Evolutionary conservation across 2,113 vertebrate genomes (phyloP).

Genomic region (Terrapene triunguis): DNA sequence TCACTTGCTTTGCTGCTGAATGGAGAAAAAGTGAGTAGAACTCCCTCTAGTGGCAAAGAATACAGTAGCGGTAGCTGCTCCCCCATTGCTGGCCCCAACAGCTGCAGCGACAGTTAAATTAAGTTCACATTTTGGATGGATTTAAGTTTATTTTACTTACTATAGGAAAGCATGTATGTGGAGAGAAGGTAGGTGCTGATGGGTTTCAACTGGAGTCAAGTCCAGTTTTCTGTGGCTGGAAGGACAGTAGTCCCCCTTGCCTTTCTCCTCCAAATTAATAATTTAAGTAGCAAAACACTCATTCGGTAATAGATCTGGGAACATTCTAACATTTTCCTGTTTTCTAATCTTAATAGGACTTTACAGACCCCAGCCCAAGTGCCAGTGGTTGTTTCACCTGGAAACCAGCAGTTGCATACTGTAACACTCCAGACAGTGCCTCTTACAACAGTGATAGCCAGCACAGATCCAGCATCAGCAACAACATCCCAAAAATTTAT

Average conservation of each 20-base stretch:
- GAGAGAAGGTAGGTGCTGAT: neutral
- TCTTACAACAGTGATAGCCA: conserved; percentile 86
- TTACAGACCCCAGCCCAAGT: conserved; percentile 82
- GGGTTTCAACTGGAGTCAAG: neutral
- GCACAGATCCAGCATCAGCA: conserved; percentile 80
- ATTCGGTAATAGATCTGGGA: neutral
- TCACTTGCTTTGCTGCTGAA: neutral
- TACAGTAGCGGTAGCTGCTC: neutral
- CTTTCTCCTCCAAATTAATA: neutral
- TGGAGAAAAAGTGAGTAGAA: neutral
- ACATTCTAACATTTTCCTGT: conserved; percentile 36
- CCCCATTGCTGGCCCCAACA: neutral
- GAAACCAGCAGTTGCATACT: conserved; percentile 83
- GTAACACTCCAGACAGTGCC: conserved; percentile 89
- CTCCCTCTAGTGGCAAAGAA: fast-evolving
- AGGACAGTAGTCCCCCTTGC: neutral
- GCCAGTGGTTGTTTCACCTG: conserved; percentile 85
- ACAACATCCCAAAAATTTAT: conserved; percentile 84
- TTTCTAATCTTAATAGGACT: conserved; percentile 75
- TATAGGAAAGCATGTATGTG: neutral
- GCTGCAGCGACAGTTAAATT: neutral
- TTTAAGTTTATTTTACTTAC: neutral
- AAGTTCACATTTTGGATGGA: neutral
- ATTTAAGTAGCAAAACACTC: neutral
- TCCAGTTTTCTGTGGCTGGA: neutral